Evolutionary conservation across 2,888 invertebrate species (phyloP).

Genomic region (Chironomus tentans): DNA sequence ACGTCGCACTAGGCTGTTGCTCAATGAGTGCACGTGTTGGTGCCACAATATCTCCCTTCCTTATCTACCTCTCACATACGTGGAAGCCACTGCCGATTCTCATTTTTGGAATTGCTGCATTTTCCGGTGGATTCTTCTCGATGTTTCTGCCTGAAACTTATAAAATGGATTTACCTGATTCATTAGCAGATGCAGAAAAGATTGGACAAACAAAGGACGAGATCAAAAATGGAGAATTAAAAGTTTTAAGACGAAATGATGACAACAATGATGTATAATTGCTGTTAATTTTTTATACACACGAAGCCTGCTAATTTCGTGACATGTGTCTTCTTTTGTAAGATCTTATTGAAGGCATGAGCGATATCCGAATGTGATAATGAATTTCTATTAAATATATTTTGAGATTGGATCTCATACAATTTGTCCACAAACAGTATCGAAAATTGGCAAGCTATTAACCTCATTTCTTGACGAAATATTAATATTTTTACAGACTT

Average conservation of each 20-base stretch:
- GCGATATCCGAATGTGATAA: too few species aligned
- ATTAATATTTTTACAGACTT: too few species aligned
- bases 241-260: background rate
- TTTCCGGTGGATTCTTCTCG: conserved; percentile 62
- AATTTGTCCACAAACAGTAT: too few species aligned
- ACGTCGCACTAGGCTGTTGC: conserved; percentile 76
- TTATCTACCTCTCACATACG: conserved; percentile 56
- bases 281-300: too few species aligned
- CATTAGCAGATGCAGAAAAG: conserved; percentile 68
- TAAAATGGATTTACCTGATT: conserved; percentile 66
- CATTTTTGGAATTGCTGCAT: conserved; percentile 61
- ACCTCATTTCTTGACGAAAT: too few species aligned
- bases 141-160: conserved; percentile 69
- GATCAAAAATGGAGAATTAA: background rate
- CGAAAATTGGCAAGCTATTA: too few species aligned
- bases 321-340: too few species aligned
- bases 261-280: background rate
- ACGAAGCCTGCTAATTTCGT: too few species aligned
- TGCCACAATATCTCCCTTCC: conserved; percentile 56
- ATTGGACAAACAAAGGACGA: conserved; percentile 43
- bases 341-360: too few species aligned
- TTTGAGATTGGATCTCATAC: too few species aligned
- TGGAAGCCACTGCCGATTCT: conserved; percentile 60
- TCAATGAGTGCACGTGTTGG: conserved; percentile 83
- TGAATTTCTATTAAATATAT: too few species aligned